phyloP scores from a whole-genome alignment of 1,140 invertebrate genomes.

The Pogonomyrmex californicus region DNA sequence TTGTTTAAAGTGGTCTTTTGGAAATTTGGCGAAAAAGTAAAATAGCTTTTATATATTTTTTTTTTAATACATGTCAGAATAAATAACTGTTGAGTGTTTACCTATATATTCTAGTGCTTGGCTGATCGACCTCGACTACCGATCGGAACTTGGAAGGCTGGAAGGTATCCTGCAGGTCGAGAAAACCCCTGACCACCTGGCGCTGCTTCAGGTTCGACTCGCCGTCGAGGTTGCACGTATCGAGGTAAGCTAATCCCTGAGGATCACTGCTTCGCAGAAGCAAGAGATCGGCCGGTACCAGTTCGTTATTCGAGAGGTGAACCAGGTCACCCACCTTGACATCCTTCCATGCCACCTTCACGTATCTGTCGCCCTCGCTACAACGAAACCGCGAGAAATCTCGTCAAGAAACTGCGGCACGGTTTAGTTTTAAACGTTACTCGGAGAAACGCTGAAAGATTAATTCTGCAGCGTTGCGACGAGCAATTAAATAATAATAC shows the following conservation, averaged over 20 bases:
- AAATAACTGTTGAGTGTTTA: conserved; percentile 58
- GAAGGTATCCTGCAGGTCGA: conserved; percentile 91
- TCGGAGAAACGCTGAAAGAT: background rate
- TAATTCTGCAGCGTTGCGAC: background rate
- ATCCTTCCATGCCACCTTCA: conserved; percentile 96
- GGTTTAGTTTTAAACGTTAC: background rate
- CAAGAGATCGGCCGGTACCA: conserved; percentile 98
- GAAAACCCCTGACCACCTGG: conserved; percentile 92
- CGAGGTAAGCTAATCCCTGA: conserved; percentile 97
- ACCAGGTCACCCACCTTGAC: conserved; percentile 97
- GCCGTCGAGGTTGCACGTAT: conserved; percentile 99
- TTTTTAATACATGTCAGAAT: background rate
- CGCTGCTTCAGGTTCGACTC: conserved; percentile 99
- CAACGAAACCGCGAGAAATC: conserved; percentile 73
- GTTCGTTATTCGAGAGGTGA: conserved; percentile 98
- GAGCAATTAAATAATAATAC: background rate
- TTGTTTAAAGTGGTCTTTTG: background rate
- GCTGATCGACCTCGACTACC: conserved; percentile 95
- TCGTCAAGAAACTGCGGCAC: conserved; percentile 55
- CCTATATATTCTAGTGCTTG: conserved; percentile 97
- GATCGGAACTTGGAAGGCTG: conserved; percentile 94
- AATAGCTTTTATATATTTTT: no score
- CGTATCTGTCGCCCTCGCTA: conserved; percentile 94
- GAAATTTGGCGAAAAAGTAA: background rate
- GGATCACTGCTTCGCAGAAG: conserved; percentile 96